Percentiles rank a stretch among this genome's conserved stretches.
These are phyloP conservation scores for Neotoma lepida DNA, from an alignment of 2,113 vertebrate species.

Conservation along the genomic window DNA sequence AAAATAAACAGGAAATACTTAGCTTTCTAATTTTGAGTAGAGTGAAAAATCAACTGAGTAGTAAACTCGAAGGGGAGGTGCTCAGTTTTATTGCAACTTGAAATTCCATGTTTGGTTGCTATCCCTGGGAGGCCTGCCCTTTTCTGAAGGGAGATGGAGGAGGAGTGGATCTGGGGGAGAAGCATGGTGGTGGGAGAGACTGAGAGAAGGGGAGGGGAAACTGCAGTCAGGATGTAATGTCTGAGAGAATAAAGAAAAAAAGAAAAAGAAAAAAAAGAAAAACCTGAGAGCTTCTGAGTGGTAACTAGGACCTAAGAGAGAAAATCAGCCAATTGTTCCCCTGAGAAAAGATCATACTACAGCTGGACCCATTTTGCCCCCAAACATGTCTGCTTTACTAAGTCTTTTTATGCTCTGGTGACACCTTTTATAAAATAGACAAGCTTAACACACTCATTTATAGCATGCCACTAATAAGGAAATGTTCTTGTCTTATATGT, in stretches of 20 bases:
- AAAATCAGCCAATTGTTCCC: not conserved
- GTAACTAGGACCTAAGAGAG: not conserved
- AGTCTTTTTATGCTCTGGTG: not conserved
- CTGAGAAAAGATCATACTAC: not conserved
- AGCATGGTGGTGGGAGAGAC: not conserved
- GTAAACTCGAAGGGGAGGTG: not conserved
- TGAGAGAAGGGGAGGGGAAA: not conserved
- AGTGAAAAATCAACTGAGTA: not conserved
- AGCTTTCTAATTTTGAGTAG: not conserved
- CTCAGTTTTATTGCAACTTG: not conserved
- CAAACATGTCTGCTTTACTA: not conserved
- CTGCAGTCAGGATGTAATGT: not conserved
- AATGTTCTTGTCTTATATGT: not conserved
- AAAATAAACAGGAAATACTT: not conserved
- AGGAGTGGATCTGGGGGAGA: not conserved
- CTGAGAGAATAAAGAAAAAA: not conserved
- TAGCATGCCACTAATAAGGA: not conserved
- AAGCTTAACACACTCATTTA: constrained; percentile 2
- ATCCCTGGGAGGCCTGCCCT: not conserved
- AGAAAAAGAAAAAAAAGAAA: not conserved
- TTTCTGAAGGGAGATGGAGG: not conserved
- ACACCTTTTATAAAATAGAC: not conserved
- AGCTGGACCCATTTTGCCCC: not conserved
- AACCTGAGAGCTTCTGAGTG: not conserved
- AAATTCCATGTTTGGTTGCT: not conserved